A percentile compares a stretch with the other conserved stretches of the same genome.
These are phyloP conservation scores for Muscicapa comitata DNA, from an alignment of 2,797 vertebrate species.

Conservation along the genomic window DNA sequence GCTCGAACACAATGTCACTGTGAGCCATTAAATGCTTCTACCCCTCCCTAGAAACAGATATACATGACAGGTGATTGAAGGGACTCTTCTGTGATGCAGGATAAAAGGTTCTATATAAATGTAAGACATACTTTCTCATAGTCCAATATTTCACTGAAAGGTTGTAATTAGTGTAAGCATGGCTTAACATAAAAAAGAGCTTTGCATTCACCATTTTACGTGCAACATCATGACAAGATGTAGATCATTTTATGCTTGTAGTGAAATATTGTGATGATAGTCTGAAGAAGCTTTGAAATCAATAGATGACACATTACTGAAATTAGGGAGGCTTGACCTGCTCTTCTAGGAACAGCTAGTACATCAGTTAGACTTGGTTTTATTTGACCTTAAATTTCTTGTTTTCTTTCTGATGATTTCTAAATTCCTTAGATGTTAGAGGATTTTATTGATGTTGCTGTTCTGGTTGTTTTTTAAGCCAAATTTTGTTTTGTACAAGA, in stretches of 20 bases:
- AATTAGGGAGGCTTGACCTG: slow-evolving; percentile 53
- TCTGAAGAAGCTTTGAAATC: slow-evolving; percentile 55
- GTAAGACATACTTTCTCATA: slow-evolving; percentile 19
- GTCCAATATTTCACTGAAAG: slow-evolving; percentile 28
- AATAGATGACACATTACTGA: slow-evolving; percentile 51
- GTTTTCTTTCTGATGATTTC: neutral
- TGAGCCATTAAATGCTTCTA: neutral
- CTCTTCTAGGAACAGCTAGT: neutral
- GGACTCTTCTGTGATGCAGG: neutral
- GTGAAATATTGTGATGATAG: slow-evolving; percentile 44
- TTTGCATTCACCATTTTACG: slow-evolving; percentile 59
- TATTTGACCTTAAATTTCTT: slow-evolving; percentile 3
- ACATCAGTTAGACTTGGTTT: neutral
- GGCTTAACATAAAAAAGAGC: slow-evolving; percentile 61
- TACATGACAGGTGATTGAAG: neutral
- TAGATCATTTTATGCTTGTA: slow-evolving; percentile 53
- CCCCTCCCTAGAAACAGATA: neutral
- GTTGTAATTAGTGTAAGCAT: slow-evolving; percentile 57
- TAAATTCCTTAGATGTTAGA: neutral
- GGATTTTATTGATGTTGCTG: neutral
- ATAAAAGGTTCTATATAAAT: slow-evolving; percentile 15
- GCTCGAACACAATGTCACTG: neutral
- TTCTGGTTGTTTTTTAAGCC: neutral
- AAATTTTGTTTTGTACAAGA: slow-evolving; percentile 1
- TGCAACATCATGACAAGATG: slow-evolving; percentile 41